Conservation (phyloP, 2,113 vertebrate species). For the Nothoprocta perdicaria region DNA sequence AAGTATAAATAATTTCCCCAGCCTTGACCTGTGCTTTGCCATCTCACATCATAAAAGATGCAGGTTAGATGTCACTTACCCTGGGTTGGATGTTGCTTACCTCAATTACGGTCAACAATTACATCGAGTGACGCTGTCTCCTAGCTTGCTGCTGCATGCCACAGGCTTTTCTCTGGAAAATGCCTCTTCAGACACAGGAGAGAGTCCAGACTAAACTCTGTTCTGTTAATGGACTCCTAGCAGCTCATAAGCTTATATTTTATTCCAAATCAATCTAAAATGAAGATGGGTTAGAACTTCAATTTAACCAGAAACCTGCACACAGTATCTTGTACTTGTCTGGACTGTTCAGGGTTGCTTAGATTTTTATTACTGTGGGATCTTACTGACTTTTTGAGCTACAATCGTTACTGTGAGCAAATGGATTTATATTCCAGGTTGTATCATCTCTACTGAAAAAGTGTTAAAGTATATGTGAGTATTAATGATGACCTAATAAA, state of each 20-base stretch:
- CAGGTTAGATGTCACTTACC: neutral
- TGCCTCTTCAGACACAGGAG: neutral
- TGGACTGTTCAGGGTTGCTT: neutral
- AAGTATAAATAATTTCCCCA: neutral
- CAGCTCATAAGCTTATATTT: neutral
- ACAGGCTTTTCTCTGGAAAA: neutral
- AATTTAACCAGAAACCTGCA: neutral
- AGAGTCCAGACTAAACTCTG: neutral
- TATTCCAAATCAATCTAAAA: slow-evolving; percentile 4
- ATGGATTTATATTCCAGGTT: neutral
- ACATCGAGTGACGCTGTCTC: neutral
- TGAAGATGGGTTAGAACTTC: neutral
- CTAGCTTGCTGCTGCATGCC: neutral
- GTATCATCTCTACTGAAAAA: neutral
- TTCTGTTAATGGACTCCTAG: neutral
- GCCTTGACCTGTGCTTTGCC: neutral
- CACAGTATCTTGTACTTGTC: neutral
- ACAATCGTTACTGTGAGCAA: slow-evolving; percentile 1
- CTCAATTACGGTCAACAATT: neutral
- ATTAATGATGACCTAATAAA: neutral
- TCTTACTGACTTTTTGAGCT: slow-evolving; percentile 16
- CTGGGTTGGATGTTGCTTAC: neutral
- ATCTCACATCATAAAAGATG: neutral
- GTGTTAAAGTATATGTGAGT: neutral
- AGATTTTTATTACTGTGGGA: slow-evolving; percentile 3